Conservation (phyloP, 2,113 vertebrate genomes). For the Tamias sibiricus region DNA sequence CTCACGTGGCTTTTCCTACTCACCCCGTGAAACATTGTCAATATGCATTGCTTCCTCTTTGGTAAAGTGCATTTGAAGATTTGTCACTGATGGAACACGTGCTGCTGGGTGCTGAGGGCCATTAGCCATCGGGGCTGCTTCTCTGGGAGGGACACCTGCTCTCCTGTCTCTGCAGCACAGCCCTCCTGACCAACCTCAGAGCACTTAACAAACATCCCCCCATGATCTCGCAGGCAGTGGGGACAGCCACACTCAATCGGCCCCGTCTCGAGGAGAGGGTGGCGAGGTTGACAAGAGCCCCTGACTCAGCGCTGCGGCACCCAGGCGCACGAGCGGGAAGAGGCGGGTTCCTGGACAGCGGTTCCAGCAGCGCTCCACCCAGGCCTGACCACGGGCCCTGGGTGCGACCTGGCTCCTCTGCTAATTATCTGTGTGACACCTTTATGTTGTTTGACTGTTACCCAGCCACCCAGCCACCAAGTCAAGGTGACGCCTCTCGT, state of each 20-base stretch:
- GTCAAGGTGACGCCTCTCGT: too few species aligned
- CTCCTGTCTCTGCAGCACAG: neutral
- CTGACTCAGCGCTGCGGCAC: too few species aligned
- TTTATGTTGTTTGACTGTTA: too few species aligned
- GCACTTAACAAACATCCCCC: neutral
- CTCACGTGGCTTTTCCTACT: neutral
- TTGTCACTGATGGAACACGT: conserved; percentile 25
- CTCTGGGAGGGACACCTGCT: neutral
- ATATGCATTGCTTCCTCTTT: conserved; percentile 13
- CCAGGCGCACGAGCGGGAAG: too few species aligned
- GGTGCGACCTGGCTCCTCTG: neutral
- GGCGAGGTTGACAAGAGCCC: too few species aligned
- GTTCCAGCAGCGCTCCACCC: too few species aligned
- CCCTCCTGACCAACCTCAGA: neutral
- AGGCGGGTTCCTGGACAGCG: too few species aligned
- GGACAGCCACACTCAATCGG: too few species aligned
- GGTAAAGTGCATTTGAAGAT: neutral
- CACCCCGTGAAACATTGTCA: neutral
- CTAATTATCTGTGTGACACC: neutral
- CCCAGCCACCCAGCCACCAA: too few species aligned
- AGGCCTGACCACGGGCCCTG: too few species aligned
- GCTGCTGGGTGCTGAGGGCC: neutral
- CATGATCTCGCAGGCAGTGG: too few species aligned
- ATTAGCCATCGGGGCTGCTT: neutral
- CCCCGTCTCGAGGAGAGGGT: neutral